Evolutionary conservation across 2,888 invertebrate species (phyloP), one percentile per base, ranked within the genome.

Genomic region (Conchocele bisecta): DNA sequence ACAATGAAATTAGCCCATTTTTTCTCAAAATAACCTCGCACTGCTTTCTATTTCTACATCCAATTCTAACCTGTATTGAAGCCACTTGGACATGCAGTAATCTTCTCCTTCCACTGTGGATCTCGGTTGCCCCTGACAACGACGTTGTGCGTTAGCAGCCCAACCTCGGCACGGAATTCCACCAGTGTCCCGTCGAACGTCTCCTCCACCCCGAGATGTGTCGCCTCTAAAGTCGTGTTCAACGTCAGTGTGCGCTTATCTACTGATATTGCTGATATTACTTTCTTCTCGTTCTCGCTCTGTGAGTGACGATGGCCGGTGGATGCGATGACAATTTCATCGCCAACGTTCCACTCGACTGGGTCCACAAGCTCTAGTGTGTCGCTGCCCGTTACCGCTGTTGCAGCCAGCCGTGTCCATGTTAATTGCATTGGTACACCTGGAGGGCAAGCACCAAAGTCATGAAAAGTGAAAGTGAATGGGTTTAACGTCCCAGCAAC

Each of bases 301-400:
- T 89, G 88, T 13, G 82, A 81, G 51, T 80, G 82, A n/a, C 76
- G 75, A 44, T 84, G 78, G 7, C 89, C 86, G 1, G 90, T 90
- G 28, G 88, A 83, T 4, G 90, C 89, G n/a, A 90, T 87, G 44
- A 87, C 86, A 37, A 90, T 86, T 67, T 87, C 72, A 65, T 89
- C 89, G 1, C 80, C 82, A 17, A 69, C 67, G 9, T 80, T 64
- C 82, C 82, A 82, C 26, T 75, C 70, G 4, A 82, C 82, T 13
- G 70, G 69, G 20, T 69, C 39, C 20, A 64, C 24, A 4, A 82
- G 57, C 2, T 41, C 42, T 3, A 82, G 66, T 4, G 65, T 61
- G 26, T 42, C 57, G 7, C 56, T 58, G 1, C 73, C 79, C 11
- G 67, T 51, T 1, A 46, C n/a, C 4, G 79, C 76, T n/a, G 82